Base-by-base conservation (phyloP, 2,888 invertebrate species). In the Steinernema hermaphroditum region DNA sequence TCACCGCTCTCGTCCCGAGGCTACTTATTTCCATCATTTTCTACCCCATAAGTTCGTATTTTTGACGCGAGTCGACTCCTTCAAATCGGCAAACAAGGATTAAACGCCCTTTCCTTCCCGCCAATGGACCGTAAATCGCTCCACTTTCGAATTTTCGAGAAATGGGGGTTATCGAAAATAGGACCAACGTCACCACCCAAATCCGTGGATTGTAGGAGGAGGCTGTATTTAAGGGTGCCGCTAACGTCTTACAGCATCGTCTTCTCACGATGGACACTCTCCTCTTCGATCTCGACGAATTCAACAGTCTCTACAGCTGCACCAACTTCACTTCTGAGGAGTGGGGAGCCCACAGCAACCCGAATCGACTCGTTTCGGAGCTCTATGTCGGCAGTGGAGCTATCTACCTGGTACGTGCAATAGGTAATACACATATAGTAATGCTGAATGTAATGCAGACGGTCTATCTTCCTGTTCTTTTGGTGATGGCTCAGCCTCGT, bases 301-400 rank as follows among this genome's bases (percentile, higher is more conserved):
- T 54, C 54, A 2, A 27, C n/a, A 22, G 54, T 24, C 54, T 54
- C 24, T 54, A 54, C 54, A 27, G 16, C 54, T 54, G 54, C 54
- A 22, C 9, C 54, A 54, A 54, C 27, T 24, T 54, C 6, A 54
- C 54, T 22, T 22, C 54, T 22, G 54, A 54, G 4, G 54, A 54
- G 19, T 54, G 54, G 54, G 27, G n/a, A 6, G 12, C 27, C 24
- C 22, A 54, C 6, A 27, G 54, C 12, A 54, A 54, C 27, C 19
- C 24, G 27, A 54, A 54, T 27, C 54, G 54, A 1, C 54, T 24
- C 6, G 27, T 27, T 27, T 22, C 54, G 6, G 24, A 54, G 54
- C 27, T 54, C 24, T 54, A 54, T 27, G 22, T 54, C 2, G 22
- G 24, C 12, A 22, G 6, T 24, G 54, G 54, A 12, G 54, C 54